Evolutionary conservation across 2,888 invertebrate genomes (phyloP).

Genomic region (Acanthococcus lagerstroemiae): DNA sequence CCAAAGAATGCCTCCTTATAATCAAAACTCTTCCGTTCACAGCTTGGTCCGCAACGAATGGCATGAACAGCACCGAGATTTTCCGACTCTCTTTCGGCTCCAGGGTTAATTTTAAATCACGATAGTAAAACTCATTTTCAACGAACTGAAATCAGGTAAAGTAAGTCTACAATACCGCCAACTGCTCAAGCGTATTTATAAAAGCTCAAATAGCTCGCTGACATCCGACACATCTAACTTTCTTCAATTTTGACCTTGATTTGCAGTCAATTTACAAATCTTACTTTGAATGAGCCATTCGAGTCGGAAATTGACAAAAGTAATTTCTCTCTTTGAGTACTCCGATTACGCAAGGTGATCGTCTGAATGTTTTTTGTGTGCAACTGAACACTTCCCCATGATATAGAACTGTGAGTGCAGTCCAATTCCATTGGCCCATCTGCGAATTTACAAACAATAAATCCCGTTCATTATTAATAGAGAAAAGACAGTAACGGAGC

Average conservation of each 20-base stretch:
- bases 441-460: no score
- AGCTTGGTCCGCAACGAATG: slow-evolving; percentile 29
- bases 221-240: neutral
- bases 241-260: neutral
- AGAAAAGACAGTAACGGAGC: neutral
- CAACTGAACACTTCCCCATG: slow-evolving; percentile 32
- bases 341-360: slow-evolving; percentile 33
- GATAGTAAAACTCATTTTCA: slow-evolving; percentile 28
- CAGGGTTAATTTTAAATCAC: slow-evolving; percentile 32
- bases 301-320: slow-evolving; percentile 29
- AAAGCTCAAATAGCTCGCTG: no score
- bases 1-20: slow-evolving; percentile 18
- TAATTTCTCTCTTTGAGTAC: slow-evolving; percentile 32
- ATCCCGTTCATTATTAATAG: neutral
- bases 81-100: slow-evolving; percentile 33
- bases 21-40: slow-evolving; percentile 30
- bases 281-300: slow-evolving; percentile 30
- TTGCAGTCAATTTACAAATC: neutral
- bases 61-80: slow-evolving; percentile 32
- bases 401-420: slow-evolving; percentile 30
- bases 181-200: neutral
- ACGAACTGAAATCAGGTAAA: slow-evolving; percentile 27
- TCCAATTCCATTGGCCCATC: slow-evolving; percentile 33
- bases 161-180: neutral
- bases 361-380: slow-evolving; percentile 32